Percentiles rank a stretch among this genome's conserved stretches.
Conservation (phyloP, 2,888 invertebrate species). For the Eupithecia tripunctaria region DNA sequence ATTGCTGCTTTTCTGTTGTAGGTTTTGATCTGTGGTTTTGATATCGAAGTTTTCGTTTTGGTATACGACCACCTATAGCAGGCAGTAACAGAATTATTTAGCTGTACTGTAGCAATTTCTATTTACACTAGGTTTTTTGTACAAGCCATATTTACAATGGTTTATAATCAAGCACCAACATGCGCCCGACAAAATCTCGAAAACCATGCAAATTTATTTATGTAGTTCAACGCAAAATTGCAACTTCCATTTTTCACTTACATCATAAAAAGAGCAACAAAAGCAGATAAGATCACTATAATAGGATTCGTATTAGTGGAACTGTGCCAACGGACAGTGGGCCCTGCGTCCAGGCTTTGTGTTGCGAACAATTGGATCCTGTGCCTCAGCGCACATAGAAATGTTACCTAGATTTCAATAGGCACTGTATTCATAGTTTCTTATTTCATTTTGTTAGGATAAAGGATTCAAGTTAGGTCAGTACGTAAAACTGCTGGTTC, state of each 20-base stretch:
- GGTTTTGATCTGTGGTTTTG: slow-evolving; percentile 9
- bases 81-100: background rate
- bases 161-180: background rate
- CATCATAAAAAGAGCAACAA: slow-evolving; percentile 28
- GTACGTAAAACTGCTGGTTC: background rate
- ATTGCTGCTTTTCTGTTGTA: background rate
- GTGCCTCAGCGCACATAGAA: slow-evolving; percentile 33
- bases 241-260: slow-evolving; percentile 11
- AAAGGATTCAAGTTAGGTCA: background rate
- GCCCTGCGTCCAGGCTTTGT: slow-evolving; percentile 42
- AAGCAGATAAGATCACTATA: slow-evolving; percentile 39
- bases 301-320: slow-evolving; percentile 49
- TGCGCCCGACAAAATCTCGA: background rate
- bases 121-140: background rate
- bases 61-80: background rate
- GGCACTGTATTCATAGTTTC: slow-evolving; percentile 3
- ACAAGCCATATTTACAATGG: background rate
- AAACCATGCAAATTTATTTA: slow-evolving; percentile 1
- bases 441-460: slow-evolving; percentile 5
- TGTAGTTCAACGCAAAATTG: background rate
- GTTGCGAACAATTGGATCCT: slow-evolving; percentile 45
- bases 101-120: background rate
- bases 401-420: slow-evolving; percentile 19
- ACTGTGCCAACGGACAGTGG: slow-evolving; percentile 40
- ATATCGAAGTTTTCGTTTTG: slow-evolving; percentile 1